These are phyloP conservation scores for Meghimatium bilineatum DNA, from an alignment of 2,888 invertebrate genomes.

Conservation along the genomic window DNA sequence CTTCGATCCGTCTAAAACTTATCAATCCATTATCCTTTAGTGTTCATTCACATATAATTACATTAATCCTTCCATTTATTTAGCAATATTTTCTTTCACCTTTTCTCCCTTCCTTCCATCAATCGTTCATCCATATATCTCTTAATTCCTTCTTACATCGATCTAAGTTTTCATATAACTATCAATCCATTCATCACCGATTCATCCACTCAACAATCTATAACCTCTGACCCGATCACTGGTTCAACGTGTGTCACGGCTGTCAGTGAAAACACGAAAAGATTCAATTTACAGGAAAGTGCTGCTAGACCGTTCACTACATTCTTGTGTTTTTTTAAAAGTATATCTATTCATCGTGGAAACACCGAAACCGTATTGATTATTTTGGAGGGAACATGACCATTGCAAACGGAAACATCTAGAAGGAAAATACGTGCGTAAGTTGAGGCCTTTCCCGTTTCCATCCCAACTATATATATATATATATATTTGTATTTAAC, in stretches of 20 bases:
- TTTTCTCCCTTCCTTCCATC: background rate
- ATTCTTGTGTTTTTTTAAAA: background rate
- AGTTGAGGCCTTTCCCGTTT: background rate
- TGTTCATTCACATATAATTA: background rate
- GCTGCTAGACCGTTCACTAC: background rate
- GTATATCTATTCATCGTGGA: constrained; percentile 23
- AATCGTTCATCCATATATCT: background rate
- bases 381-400: background rate
- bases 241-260: background rate
- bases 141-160: background rate
- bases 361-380: constrained; percentile 27
- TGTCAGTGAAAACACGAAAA: constrained; percentile 18
- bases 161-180: background rate
- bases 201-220: background rate
- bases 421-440: background rate
- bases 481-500: too few relatives aligned
- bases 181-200: too few relatives aligned
- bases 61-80: background rate
- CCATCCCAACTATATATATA: background rate
- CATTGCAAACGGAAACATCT: background rate
- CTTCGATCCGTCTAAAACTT: background rate
- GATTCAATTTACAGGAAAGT: constrained; percentile 17
- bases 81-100: background rate
- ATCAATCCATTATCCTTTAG: background rate
- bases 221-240: background rate